Evolutionary conservation across 2,797 vertebrate genomes (phyloP), one percentile per base, ranked within the genome.

Genomic region (Chelon labrosus): DNA sequence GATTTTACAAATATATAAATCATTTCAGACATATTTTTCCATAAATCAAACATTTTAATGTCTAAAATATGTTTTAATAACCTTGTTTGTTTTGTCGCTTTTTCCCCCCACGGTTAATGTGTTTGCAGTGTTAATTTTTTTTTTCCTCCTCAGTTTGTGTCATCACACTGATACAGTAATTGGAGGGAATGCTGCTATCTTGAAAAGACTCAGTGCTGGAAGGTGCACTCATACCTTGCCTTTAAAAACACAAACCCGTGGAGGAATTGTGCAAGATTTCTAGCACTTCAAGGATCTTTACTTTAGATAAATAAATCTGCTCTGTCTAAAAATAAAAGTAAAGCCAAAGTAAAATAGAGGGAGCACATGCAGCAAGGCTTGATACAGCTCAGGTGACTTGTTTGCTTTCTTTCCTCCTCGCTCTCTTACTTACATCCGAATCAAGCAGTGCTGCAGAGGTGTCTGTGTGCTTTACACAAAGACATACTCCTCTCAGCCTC

Each of bases 401-500:
- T 93, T 94, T 92, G 93, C 93, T 91, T 92, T 91, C 86, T 89
- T 89, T 61, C 77, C 55, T 63, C 73, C 22, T 83, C 73, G 14
- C 75, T 78, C 72, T 80, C 75, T 68, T 75, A 83, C 86, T 89
- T 85, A 76, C 88, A 89, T 92, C 77, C 65, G 85, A 93, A 92
- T 92, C 90, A 92, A 93, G 91, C 85, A 86, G 84, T 75, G 83
- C 89, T 88, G 87, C 91, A 79, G 86, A 89, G 81, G 88, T 85
- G 89, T 91, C 90, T 94, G 90, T 94, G 90, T 93, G 93, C 93
- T 94, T 93, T 94, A 92, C 91, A 94, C 92, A 94, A 94, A 94
- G 93, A 94, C 92, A 87, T 86, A 69, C 85, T 90, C 85, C 59
- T 84, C 85, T 85, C 82, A 80, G 89, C 80, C 84, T 95, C 94